Evolutionary conservation across 2,113 vertebrate species (phyloP).

Genomic region (Apus apus): DNA sequence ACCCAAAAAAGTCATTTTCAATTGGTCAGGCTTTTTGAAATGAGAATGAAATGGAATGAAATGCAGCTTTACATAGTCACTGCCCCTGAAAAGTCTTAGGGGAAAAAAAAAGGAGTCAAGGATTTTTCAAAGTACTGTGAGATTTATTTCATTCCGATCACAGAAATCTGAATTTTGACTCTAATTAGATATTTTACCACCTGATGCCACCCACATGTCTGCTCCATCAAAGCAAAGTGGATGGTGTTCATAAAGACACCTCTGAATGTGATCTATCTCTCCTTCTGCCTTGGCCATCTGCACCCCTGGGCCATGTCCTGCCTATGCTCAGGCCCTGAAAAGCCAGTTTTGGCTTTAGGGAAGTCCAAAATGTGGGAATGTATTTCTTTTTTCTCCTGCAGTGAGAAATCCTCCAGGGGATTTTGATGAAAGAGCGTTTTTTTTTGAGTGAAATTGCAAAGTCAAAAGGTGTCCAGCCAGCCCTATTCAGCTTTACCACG

Average conservation of each 20-base stretch:
- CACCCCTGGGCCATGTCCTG: too few species aligned
- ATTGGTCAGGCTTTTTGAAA: neutral
- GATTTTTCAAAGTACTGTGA: neutral
- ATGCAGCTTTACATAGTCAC: neutral
- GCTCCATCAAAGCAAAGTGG: neutral
- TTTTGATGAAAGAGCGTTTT: neutral
- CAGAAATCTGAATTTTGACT: neutral
- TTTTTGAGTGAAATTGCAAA: neutral
- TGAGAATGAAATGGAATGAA: neutral
- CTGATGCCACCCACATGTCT: neutral
- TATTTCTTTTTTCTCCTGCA: neutral
- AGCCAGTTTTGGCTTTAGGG: too few species aligned
- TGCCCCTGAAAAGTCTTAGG: neutral
- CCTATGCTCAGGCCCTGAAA: too few species aligned
- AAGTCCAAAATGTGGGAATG: too few species aligned
- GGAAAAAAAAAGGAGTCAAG: fast-evolving
- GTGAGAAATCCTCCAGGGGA: neutral
- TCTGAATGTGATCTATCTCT: too few species aligned
- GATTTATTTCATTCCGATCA: neutral
- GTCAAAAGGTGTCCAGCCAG: neutral
- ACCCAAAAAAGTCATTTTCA: neutral
- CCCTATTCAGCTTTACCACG: neutral
- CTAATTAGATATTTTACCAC: neutral
- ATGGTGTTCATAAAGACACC: too few species aligned
- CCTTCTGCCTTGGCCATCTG: too few species aligned